These are phyloP conservation scores for Parapristionchus giblindavisi DNA, from an alignment of 2,888 invertebrate genomes.

Conservation along the genomic window DNA sequence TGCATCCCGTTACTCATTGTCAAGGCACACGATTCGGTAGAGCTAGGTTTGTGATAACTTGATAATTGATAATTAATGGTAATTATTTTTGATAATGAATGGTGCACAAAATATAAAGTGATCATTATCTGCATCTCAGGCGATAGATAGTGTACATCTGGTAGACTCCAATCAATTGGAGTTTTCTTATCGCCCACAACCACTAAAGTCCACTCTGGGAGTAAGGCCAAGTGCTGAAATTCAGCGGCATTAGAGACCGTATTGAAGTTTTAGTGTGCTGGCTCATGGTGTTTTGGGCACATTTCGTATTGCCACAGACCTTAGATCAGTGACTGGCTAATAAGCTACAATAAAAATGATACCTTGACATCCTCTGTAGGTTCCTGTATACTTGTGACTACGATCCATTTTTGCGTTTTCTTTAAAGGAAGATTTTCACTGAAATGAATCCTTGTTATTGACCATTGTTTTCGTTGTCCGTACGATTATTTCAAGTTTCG, in stretches of 20 bases:
- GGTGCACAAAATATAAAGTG: background rate
- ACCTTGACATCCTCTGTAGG: constrained; percentile 48
- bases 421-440: constrained; percentile 2
- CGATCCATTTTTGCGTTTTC: constrained; percentile 42
- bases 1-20: no score
- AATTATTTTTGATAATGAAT: no score
- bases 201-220: constrained; percentile 42
- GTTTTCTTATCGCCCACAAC: constrained; percentile 46
- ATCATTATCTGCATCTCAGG: constrained; percentile 39
- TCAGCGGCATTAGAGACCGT: no score
- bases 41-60: no score
- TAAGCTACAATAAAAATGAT: background rate
- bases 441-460: background rate
- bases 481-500: no score
- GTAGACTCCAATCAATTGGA: constrained; percentile 40
- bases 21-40: no score
- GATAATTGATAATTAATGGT: no score
- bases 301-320: no score
- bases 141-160: constrained; percentile 40
- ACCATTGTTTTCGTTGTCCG: no score
- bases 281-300: no score
- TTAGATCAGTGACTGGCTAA: no score
- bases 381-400: constrained; percentile 41
- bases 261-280: background rate
- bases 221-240: constrained; percentile 37